Percentiles rank a stretch among this genome's conserved stretches.
Conservation (phyloP, 2,888 invertebrate genomes). For the Cantharis flavilabris region DNA sequence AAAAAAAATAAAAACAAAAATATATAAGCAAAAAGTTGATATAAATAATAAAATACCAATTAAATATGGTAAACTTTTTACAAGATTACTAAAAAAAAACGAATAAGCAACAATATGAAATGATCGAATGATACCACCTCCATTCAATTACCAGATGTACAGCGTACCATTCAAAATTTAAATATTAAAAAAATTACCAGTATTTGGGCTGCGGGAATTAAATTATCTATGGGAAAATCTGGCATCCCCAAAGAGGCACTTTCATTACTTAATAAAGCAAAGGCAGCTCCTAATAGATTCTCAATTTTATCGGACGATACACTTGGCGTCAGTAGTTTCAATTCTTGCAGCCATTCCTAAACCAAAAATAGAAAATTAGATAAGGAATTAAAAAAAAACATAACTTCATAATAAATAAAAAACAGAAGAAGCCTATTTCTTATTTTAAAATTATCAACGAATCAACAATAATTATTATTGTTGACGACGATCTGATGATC, state of each 20-base stretch:
- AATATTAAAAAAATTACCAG: constrained; percentile 60
- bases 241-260: constrained; percentile 74
- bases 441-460: no score
- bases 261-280: constrained; percentile 79
- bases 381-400: no score
- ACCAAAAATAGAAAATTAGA: constrained; percentile 6
- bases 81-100: no score
- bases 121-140: no score
- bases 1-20: neutral
- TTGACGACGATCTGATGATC: no score
- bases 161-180: neutral
- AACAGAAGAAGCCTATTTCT: no score
- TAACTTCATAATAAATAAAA: no score
- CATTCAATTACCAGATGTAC: no score
- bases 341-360: constrained; percentile 63
- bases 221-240: constrained; percentile 87
- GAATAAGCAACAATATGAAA: no score
- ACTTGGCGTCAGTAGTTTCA: constrained; percentile 59
- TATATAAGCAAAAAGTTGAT: neutral
- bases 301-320: constrained; percentile 63
- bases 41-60: no score
- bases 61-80: no score
- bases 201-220: constrained; percentile 68
- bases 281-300: constrained; percentile 74
- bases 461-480: no score